Evolutionary conservation across 2,888 invertebrate species (phyloP).

Genomic region (Lasioglossum morio): DNA sequence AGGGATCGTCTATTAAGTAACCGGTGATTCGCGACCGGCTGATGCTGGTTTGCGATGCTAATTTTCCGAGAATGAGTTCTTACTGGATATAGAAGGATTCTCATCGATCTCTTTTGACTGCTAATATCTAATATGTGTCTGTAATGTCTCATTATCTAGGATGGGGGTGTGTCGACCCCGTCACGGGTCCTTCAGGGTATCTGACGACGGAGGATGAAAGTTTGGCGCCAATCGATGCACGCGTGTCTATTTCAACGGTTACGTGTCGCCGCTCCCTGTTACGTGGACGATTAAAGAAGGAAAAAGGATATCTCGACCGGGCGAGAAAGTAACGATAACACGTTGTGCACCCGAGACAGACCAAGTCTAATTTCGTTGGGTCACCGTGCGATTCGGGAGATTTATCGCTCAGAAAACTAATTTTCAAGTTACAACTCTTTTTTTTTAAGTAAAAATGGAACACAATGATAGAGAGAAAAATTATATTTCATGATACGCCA

Average conservation of each 20-base stretch:
- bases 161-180: neutral
- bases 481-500: no score
- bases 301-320: conserved; percentile 11
- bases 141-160: neutral
- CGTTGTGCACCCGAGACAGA: conserved; percentile 1
- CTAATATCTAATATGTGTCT: no score
- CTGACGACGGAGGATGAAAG: neutral
- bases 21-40: neutral
- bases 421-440: no score
- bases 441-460: no score
- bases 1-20: conserved; percentile 32
- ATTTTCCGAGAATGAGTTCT: conserved; percentile 55
- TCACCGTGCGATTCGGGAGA: neutral
- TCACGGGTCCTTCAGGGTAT: neutral
- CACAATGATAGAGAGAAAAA: no score
- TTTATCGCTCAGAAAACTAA: neutral
- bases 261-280: conserved; percentile 42
- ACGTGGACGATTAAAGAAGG: conserved; percentile 44
- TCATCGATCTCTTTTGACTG: neutral
- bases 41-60: neutral
- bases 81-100: conserved; percentile 34
- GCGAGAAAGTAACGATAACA: conserved; percentile 66
- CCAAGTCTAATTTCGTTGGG: no score
- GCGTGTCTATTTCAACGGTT: conserved; percentile 29
- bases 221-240: conserved; percentile 2